Percentiles rank a stretch among this genome's conserved stretches.
These are phyloP conservation scores for Intellagama lesueurii DNA, from an alignment of 2,797 vertebrate genomes.

Conservation along the genomic window DNA sequence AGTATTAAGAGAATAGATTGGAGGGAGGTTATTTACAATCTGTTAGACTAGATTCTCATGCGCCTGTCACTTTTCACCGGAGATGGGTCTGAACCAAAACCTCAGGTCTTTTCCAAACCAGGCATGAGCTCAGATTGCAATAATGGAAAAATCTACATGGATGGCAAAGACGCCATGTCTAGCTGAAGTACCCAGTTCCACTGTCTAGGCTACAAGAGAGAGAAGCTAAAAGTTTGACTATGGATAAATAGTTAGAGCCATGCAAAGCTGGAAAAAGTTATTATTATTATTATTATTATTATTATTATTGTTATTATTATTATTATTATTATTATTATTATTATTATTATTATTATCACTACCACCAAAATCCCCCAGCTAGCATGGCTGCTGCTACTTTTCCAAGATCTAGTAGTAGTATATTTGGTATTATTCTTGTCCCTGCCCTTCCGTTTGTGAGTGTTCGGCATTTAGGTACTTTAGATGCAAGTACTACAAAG, in stretches of 20 bases:
- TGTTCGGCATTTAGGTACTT: background rate
- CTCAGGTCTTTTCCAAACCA: background rate
- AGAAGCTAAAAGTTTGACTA: constrained; percentile 29
- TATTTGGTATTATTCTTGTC: constrained; percentile 24
- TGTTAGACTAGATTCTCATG: constrained; percentile 35
- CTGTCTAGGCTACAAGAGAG: constrained; percentile 27
- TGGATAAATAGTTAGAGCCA: constrained; percentile 7
- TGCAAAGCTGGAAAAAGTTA: too few relatives aligned
- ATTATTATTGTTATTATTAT: too few relatives aligned
- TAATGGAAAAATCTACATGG: background rate
- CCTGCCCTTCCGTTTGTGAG: constrained; percentile 25
- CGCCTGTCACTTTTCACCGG: constrained; percentile 37
- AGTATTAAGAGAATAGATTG: constrained; percentile 54
- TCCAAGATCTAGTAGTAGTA: background rate
- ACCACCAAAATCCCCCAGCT: too few relatives aligned
- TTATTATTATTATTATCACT: too few relatives aligned
- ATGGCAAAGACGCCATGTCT: background rate
- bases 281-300: too few relatives aligned
- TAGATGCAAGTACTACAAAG: background rate
- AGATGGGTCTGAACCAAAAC: constrained; percentile 37
- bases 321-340: too few relatives aligned
- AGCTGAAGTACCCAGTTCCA: background rate
- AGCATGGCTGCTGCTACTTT: too few relatives aligned
- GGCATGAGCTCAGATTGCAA: constrained; percentile 10
- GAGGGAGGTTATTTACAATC: constrained; percentile 52